Base-by-base conservation (phyloP, 35 echinoderm and acorn worm species). In the Lytechinus variegatus region DNA sequence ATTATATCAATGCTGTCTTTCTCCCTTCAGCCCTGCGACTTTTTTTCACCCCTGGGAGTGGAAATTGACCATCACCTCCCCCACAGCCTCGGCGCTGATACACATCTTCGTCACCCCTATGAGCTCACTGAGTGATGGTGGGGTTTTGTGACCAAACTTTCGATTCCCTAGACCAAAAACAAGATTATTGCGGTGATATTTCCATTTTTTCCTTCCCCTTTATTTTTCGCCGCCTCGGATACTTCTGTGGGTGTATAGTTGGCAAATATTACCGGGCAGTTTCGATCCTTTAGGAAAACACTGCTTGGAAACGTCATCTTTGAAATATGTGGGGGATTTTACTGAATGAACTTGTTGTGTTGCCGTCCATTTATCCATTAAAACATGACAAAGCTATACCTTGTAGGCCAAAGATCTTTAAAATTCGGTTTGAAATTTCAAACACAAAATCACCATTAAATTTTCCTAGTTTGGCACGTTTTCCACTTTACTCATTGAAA, bases 141-240 rank as follows among this genome's bases (percentile, higher is more conserved):
- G 66, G 16, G 3, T 79, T 79, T 79, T 79, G 56, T 71, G 3
- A n/a, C 66, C 16, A 79, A 79, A 79, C 66, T 79, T 24, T 79
- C 66, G 66, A 79, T 16, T 24, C 66, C n/a, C 16, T 24, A 6
- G 4, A 79, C 66, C 66, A 19, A 79, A 79, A 79, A 79, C 66
- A 79, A 79, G 66, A 79, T 79, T 79, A n/a, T 79, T 79, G 66
- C 66, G 66, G 66, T 79, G 66, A 79, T 79, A 24, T 24, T 79
- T 16, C n/a, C 66, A 79, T 79, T 79, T 79, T 79, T 79, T 24
- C 61, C 66, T 79, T 14, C n/a, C 56, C 56, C 66, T 79, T 79
- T n/a, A 24, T 19, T 8, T 19, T 79, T 79, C n/a, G 66, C 66
- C 66, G 19, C 14, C 66, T 19, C 66, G 66, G n/a, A 79, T 79